Conservation (phyloP, 2,113 vertebrate species). For the Ptilorrhoa leucosticta region DNA sequence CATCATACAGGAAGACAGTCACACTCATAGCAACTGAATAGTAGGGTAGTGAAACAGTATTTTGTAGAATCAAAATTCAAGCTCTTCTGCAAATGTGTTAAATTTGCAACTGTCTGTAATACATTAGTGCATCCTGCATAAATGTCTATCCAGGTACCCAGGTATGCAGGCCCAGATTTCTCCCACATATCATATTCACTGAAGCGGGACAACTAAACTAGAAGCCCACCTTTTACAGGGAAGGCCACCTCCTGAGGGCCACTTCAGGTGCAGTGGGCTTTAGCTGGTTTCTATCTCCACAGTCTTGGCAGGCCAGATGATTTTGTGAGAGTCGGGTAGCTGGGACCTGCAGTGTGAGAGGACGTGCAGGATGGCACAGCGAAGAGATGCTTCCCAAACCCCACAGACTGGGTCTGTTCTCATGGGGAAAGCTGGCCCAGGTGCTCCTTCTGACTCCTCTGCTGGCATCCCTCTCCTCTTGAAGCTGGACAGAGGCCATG, state of each 20-base stretch:
- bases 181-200: not conserved
- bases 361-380: not conserved
- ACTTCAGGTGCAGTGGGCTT: not conserved
- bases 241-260: not conserved
- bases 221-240: accelerated
- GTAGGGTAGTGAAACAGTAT: not conserved
- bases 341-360: not conserved
- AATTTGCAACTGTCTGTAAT: not conserved
- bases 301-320: not conserved
- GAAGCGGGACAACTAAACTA: not conserved
- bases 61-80: not conserved
- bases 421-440: not conserved
- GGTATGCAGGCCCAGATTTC: not conserved
- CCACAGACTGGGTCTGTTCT: not conserved
- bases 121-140: not conserved
- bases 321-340: not conserved
- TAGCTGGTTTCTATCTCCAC: not conserved
- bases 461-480: not conserved
- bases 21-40: not conserved
- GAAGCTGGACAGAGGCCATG: not conserved
- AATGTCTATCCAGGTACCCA: not conserved
- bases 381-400: not conserved
- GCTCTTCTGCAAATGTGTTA: not conserved
- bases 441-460: not conserved
- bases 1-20: not conserved